Base-by-base conservation (phyloP, 2,888 invertebrate species). In the Clostera curtula region DNA sequence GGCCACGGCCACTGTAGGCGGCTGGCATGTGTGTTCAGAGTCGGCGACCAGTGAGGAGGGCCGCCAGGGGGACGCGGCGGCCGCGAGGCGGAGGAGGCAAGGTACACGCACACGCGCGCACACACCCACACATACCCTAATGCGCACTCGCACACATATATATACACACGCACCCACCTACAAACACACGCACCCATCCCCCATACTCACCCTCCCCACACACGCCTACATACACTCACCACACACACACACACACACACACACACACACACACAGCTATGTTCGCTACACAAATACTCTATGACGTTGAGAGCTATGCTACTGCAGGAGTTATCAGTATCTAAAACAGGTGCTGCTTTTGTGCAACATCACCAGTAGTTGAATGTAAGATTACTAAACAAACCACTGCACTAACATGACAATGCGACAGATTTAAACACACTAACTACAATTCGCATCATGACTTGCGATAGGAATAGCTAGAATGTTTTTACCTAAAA, bases 1-100 rank as follows among this genome's bases (percentile, higher is more conserved):
- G 31, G 40, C 27, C 39, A 32, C 43, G 32, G 31, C 38, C 37
- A 24, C 29, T 46, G 47, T 42, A 40, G 36, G 45, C 46, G 28
- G 33, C 30, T 33, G 41, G 49, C 45, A 49, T 88, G 82, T 86
- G 74, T 88, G 74, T 80, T 71, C 70, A 85, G 77, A 77, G 64
- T 75, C 84, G 40, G 70, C 63, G 47, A 72, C 82, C 74, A 68
- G 68, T 40, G 60, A 56, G 46, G 75, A 72, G 56, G 58, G 43
- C 6, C 54, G 58, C 57, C 58, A 34, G 39, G 48, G 40, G 25
- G 45, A 35, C 26, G 54, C 38, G 29, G 49, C 42, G 25, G 30
- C 33, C 34, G 31, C 34, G 36, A 64, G 70, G 31, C 49, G 73
- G 29, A 53, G 69, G 47, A 55, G 61, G 50, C 49, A 49, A 59